These are phyloP conservation scores for Perdita meconis DNA, from an alignment of 2,888 invertebrate species.

Conservation along the genomic window DNA sequence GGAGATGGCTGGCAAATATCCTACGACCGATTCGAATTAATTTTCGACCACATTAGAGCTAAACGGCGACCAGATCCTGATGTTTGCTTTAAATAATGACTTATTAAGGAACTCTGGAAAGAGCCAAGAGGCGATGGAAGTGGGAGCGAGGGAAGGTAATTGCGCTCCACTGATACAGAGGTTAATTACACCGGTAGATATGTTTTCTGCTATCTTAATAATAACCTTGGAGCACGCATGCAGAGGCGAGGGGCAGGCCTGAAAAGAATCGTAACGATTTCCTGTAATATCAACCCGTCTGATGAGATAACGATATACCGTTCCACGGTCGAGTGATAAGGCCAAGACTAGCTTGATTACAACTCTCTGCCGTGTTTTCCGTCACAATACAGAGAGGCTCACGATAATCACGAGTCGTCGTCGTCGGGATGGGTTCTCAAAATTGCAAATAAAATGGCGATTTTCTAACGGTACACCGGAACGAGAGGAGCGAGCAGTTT, in stretches of 20 bases:
- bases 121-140: constrained; percentile 1
- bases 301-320: constrained; percentile 58
- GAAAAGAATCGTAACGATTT: constrained; percentile 59
- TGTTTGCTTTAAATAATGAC: constrained; percentile 23
- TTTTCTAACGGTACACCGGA: constrained; percentile 46
- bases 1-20: neutral
- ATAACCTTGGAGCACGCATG: constrained; percentile 40
- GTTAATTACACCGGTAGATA: constrained; percentile 51
- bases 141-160: constrained; percentile 30
- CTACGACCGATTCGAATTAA: constrained; percentile 14
- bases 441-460: constrained; percentile 10
- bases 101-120: neutral
- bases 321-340: constrained; percentile 49
- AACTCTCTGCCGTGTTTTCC: constrained; percentile 26
- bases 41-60: neutral
- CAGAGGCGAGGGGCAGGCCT: neutral
- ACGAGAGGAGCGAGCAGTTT: neutral
- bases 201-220: constrained; percentile 57
- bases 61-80: neutral
- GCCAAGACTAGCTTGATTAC: constrained; percentile 19
- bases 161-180: constrained; percentile 14
- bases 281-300: constrained; percentile 37
- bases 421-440: neutral
- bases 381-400: constrained; percentile 8
- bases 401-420: neutral